A percentile compares a stretch with the other conserved stretches of the same genome.
Evolutionary conservation across 2,888 invertebrate species (phyloP).

Genomic region (Calliphora vomitoria): DNA sequence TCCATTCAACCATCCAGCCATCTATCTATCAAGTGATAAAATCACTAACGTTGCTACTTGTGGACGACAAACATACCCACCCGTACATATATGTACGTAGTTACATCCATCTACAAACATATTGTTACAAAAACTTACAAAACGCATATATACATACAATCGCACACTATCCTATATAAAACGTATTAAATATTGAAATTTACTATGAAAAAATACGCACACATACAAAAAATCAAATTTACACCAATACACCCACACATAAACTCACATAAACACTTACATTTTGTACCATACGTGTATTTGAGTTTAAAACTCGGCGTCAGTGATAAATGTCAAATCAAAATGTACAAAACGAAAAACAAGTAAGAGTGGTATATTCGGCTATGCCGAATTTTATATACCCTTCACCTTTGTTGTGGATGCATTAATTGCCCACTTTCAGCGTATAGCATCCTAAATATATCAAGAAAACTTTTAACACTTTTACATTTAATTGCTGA

Average conservation of each 20-base stretch:
- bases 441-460: too few relatives aligned
- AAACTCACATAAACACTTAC: background rate
- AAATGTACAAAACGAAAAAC: constrained; percentile 9
- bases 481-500: too few relatives aligned
- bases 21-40: constrained; percentile 60
- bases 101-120: too few relatives aligned
- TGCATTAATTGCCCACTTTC: too few relatives aligned
- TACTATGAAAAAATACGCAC: background rate
- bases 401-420: too few relatives aligned
- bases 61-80: background rate
- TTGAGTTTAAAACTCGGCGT: constrained; percentile 13
- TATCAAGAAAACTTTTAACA: too few relatives aligned
- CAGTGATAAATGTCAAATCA: constrained; percentile 57
- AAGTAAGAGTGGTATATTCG: too few relatives aligned
- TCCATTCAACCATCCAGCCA: constrained; percentile 30
- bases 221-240: background rate
- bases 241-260: background rate
- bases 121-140: background rate
- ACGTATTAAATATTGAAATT: constrained; percentile 32
- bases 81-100: too few relatives aligned
- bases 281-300: constrained; percentile 10
- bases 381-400: too few relatives aligned
- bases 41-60: constrained; percentile 47
- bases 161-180: background rate
- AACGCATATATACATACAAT: background rate